Evolutionary conservation across 2,113 vertebrate species (phyloP), one percentile per base, ranked within the genome.

Genomic region (Candoia aspera): DNA sequence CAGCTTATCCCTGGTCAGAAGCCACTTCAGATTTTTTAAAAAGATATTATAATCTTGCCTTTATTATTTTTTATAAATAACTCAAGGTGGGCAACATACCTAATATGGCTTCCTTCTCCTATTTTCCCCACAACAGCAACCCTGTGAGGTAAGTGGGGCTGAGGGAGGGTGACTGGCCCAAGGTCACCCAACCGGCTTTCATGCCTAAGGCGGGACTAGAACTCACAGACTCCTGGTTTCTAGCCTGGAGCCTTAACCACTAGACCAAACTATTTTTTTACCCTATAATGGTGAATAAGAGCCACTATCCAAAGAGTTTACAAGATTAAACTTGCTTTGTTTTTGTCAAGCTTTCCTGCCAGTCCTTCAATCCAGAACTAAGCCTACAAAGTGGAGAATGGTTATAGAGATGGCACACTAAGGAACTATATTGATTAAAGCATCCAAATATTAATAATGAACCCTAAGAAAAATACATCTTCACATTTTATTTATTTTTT

Each of bases 401-500:
- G 15, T 1, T 4, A 21, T 11, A 19, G 29, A 8, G 15, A 29
- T 84, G 60, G 37, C 23, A 29, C 42, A 26, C n/a, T 87, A 33
- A 91, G 54, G 33, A 58, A 26, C 62, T 23, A n/a, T 23, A 79
- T 37, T 9, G 46, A 87, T 87, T 91, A 89, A 64, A 85, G 46
- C n/a, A 84, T 54, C 24, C 87, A 55, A 64, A 85, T 64, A 2
- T 86, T 6, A 2, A 1, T 2, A 58, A 6, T 37, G 23, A 85
- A 86, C 83, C 17, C 86, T 90, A 21, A 1, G 4, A 92, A 84
- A 6, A 21, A n/a, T 59, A 92, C 86, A 89, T 8, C 68, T 26
- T 6, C 8, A 55, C 0, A 0, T 88, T 19, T 12, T 3, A 37
- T 23, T 68, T 87, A 12, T 8, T 0, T 0, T 0, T 83, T 89